These are phyloP conservation scores for Drosophila prostipennis DNA, from an alignment of 2,888 invertebrate genomes.

Conservation along the genomic window DNA sequence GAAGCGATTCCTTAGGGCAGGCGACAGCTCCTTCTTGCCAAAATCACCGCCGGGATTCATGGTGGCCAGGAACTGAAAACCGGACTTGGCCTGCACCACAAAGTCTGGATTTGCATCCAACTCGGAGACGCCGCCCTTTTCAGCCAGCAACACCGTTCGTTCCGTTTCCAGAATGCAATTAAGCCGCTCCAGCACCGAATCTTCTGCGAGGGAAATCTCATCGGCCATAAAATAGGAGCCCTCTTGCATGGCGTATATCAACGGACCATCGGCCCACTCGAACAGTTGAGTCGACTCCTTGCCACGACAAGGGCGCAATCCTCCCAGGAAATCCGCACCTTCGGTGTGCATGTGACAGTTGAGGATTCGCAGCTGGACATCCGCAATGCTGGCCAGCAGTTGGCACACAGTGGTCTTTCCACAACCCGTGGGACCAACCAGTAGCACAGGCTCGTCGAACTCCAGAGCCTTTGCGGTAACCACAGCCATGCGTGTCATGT, in stretches of 20 bases:
- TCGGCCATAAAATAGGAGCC: constrained; percentile 97
- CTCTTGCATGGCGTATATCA: constrained; percentile 94
- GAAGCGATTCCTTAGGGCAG: constrained; percentile 97
- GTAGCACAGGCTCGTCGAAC: constrained; percentile 96
- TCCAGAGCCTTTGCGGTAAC: constrained; percentile 92
- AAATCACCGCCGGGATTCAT: constrained; percentile 99
- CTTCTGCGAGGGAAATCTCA: constrained; percentile 99
- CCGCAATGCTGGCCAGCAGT: constrained; percentile 89
- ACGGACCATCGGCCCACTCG: constrained; percentile 99
- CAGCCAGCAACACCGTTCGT: constrained; percentile 94
- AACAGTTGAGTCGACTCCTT: constrained; percentile 86
- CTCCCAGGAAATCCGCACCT: constrained; percentile 98
- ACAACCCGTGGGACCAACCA: constrained; percentile 99
- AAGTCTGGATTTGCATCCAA: constrained; percentile 84
- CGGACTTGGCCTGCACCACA: constrained; percentile 88
- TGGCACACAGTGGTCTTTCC: constrained; percentile 99
- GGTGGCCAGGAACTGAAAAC: constrained; percentile 97
- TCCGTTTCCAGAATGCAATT: constrained; percentile 98
- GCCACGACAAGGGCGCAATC: constrained; percentile 91
- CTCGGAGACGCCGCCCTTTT: constrained; percentile 90
- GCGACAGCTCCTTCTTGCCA: constrained; percentile 99
- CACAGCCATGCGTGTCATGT: constrained; percentile 93
- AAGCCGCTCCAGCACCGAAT: constrained; percentile 97
- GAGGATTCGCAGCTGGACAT: constrained; percentile 90
- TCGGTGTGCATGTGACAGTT: constrained; percentile 99